These are phyloP conservation scores for Vollenhovia emeryi DNA, from an alignment of 1,140 invertebrate genomes.

Conservation along the genomic window DNA sequence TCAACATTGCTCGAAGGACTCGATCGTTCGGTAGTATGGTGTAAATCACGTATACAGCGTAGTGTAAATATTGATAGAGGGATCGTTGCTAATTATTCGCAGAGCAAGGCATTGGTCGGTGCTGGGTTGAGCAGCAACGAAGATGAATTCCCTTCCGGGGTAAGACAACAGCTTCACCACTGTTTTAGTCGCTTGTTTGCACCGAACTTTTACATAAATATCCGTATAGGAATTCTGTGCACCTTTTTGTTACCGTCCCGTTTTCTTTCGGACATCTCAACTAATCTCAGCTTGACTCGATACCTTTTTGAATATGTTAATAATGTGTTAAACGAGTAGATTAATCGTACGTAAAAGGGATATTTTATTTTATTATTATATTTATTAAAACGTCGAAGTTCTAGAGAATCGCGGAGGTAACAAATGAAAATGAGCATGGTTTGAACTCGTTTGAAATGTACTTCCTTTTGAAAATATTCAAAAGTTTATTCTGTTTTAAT, in stretches of 20 bases:
- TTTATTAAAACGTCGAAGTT: background rate
- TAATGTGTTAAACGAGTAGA: background rate
- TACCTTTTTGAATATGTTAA: background rate
- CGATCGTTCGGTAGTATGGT: constrained; percentile 37
- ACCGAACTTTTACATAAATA: constrained; percentile 35
- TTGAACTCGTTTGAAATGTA: background rate
- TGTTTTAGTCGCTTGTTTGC: constrained; percentile 35
- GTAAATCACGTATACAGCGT: constrained; percentile 57
- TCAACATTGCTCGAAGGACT: constrained; percentile 29
- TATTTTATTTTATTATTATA: constrained; percentile 6
- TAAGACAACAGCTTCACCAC: constrained; percentile 69
- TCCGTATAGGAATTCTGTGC: background rate
- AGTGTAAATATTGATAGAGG: constrained; percentile 58
- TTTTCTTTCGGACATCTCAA: background rate
- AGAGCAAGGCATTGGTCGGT: constrained; percentile 74
- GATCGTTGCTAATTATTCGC: constrained; percentile 71
- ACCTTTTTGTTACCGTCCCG: background rate
- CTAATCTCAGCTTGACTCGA: constrained; percentile 34
- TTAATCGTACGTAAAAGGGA: background rate
- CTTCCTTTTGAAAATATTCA: background rate
- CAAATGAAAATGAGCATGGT: background rate
- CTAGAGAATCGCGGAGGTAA: background rate
- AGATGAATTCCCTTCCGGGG: constrained; percentile 81
- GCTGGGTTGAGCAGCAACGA: constrained; percentile 76
- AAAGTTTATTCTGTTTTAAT: background rate